phyloP scores from a whole-genome alignment of 2,888 invertebrate genomes.

The Cybosia mesomella region DNA sequence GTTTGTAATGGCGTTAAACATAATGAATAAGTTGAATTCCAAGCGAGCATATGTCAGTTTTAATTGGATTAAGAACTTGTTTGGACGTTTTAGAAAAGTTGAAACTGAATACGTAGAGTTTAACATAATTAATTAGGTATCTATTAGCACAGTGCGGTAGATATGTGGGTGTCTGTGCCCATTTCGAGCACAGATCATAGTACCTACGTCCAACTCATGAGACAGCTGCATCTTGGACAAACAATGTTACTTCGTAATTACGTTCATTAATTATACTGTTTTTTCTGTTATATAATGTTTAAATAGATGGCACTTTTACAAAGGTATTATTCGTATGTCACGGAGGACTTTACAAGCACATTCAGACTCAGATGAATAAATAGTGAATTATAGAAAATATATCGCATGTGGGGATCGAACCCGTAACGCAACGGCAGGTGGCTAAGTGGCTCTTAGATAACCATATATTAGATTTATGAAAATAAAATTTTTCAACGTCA shows the following conservation, averaged over 20 bases:
- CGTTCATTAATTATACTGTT: neutral
- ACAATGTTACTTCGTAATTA: neutral
- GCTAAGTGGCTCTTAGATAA: constrained; percentile 2
- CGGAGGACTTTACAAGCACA: neutral
- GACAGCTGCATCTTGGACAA: neutral
- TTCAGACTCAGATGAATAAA: neutral
- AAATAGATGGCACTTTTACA: neutral
- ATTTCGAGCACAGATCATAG: neutral
- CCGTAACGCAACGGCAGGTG: constrained; percentile 4
- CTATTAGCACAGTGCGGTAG: neutral
- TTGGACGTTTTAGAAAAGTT: constrained; percentile 13
- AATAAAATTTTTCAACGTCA: neutral
- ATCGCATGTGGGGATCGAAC: neutral
- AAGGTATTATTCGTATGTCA: neutral
- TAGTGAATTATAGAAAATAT: neutral
- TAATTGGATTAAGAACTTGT: constrained; percentile 20
- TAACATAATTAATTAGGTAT: neutral
- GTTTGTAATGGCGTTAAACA: constrained; percentile 11
- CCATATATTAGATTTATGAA: constrained; percentile 2
- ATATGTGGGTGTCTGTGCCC: neutral
- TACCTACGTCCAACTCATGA: neutral
- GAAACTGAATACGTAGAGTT: constrained; percentile 6
- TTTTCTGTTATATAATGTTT: neutral
- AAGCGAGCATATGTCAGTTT: constrained; percentile 17
- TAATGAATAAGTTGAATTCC: constrained; percentile 12